These are phyloP conservation scores for Hanleya hanleyi DNA, from an alignment of 2,888 invertebrate genomes.

Conservation along the genomic window DNA sequence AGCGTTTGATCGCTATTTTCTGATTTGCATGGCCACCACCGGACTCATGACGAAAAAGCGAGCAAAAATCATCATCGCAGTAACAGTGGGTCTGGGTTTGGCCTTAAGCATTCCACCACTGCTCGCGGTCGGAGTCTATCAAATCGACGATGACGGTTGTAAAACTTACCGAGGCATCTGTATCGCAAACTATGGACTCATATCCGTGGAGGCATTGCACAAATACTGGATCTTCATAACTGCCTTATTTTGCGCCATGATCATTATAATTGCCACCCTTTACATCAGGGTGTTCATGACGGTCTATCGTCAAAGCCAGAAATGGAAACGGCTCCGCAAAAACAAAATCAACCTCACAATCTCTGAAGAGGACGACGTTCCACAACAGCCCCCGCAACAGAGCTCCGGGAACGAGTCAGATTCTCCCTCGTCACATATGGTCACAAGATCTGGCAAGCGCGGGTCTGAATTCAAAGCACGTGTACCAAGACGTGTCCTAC, in stretches of 20 bases:
- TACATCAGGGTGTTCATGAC: constrained; percentile 49
- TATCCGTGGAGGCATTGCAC: constrained; percentile 27
- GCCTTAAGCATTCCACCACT: constrained; percentile 50
- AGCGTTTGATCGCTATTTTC: constrained; percentile 60
- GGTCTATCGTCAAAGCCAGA: constrained; percentile 42
- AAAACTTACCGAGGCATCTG: constrained; percentile 43
- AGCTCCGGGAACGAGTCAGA: no score
- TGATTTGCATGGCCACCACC: constrained; percentile 48
- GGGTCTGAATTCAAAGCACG: no score
- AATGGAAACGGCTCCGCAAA: constrained; percentile 21
- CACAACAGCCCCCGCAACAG: no score
- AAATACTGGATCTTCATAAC: constrained; percentile 50
- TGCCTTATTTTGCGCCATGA: constrained; percentile 45
- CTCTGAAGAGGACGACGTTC: no score
- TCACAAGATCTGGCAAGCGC: no score
- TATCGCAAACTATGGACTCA: constrained; percentile 39
- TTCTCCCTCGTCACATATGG: no score
- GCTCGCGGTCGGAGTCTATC: constrained; percentile 49
- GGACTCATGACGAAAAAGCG: constrained; percentile 26
- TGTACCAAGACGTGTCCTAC: no score
- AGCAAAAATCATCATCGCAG: constrained; percentile 39
- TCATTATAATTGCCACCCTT: constrained; percentile 44
- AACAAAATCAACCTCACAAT: no score
- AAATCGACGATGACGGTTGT: constrained; percentile 1
- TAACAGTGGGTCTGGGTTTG: constrained; percentile 39